These are phyloP conservation scores for Ptilonorhynchus violaceus DNA, from an alignment of 2,113 vertebrate genomes.

Conservation along the genomic window DNA sequence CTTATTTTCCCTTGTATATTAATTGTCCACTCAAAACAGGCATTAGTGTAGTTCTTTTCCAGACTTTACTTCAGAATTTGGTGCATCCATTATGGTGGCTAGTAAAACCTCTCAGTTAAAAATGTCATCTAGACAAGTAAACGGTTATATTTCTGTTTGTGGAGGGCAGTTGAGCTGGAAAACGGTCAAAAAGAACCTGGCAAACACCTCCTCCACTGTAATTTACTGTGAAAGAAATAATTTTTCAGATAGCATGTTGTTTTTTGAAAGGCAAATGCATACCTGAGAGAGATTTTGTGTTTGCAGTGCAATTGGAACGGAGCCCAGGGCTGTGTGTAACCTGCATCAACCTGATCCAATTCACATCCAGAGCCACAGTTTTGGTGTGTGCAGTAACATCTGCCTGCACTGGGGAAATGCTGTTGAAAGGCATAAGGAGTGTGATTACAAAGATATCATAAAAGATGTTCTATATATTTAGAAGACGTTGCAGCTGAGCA, in stretches of 20 bases:
- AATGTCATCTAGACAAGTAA: not conserved
- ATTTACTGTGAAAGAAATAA: not conserved
- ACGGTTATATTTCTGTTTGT: not conserved
- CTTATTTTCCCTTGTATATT: not conserved
- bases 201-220: not conserved
- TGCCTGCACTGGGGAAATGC: not conserved
- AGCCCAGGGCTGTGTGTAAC: not conserved
- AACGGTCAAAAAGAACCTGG: not conserved
- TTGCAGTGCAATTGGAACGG: not conserved
- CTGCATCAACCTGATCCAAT: not conserved
- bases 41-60: not conserved
- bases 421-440: accelerated
- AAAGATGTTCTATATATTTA: not conserved
- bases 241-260: not conserved
- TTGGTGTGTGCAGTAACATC: accelerated
- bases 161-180: not conserved
- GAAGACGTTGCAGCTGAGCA: not conserved
- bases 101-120: not conserved
- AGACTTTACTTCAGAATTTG: not conserved
- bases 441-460: not conserved
- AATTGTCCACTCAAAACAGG: not conserved
- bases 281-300: not conserved
- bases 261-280: not conserved
- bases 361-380: not conserved
- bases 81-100: not conserved